phyloP scores from a whole-genome alignment of 2,888 invertebrate species.

The Metallyticus violacea region DNA sequence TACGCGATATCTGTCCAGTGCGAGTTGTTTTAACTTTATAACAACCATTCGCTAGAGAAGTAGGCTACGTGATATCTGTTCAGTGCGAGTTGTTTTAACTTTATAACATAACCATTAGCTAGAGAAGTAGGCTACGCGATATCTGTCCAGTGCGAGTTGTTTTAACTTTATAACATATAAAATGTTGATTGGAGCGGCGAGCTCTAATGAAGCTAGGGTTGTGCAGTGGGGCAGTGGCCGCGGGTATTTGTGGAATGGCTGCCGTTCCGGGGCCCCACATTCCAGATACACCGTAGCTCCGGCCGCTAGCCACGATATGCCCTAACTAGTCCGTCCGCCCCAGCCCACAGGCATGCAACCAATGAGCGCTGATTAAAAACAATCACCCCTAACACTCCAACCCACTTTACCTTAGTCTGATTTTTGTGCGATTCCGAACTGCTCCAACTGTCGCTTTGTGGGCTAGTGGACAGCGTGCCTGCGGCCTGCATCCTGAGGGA shows the following conservation, averaged over 20 bases:
- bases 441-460: not conserved
- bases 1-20: not conserved
- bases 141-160: slow-evolving; percentile 1
- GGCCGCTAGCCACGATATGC: slow-evolving; percentile 20
- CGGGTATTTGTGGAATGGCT: slow-evolving; percentile 28
- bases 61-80: not conserved
- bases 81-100: not conserved
- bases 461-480: not conserved
- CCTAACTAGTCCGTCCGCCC: slow-evolving; percentile 1
- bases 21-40: not conserved
- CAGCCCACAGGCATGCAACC: slow-evolving; percentile 24
- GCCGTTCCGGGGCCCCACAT: slow-evolving; percentile 10
- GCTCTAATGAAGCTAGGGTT: slow-evolving; percentile 22
- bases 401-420: not conserved
- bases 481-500: not conserved
- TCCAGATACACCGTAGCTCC: slow-evolving; percentile 17
- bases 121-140: not conserved
- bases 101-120: not conserved
- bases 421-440: not conserved
- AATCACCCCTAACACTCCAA: slow-evolving; percentile 21
- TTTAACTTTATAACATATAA: slow-evolving; percentile 8
- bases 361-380: slow-evolving; percentile 30
- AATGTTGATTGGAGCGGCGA: slow-evolving; percentile 23
- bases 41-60: not conserved
- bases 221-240: slow-evolving; percentile 11